Evolutionary conservation across 2,113 vertebrate species (phyloP), one percentile per base, ranked within the genome.

Genomic region (Bubo bubo): DNA sequence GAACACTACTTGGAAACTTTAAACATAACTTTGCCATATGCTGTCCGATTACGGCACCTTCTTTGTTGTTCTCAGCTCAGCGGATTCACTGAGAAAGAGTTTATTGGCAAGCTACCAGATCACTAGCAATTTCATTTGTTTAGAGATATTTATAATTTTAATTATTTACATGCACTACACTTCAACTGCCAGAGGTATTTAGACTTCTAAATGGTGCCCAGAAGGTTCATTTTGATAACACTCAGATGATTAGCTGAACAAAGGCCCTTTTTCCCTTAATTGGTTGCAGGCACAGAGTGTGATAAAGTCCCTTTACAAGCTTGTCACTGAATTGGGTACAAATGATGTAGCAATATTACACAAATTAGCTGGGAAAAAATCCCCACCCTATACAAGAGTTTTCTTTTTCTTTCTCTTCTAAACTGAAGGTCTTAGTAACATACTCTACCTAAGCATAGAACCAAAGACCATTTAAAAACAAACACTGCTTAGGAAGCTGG

Each of bases 221-320:
- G 74, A 96, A 96, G 59, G 49, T 95, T 92, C 56, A 79, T 95
- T 93, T 86, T 96, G 93, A 92, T 96, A 95, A 88, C 56, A 93
- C 81, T 81, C 72, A 56, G n/a, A 56, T 92, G 85, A 85, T 89
- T 93, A 91, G 70, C 85, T 93, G 74, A 94, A 76, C 58, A 95
- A 94, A 96, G 28, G 68, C 41, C 49, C 88, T 88, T 95, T 95
- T 49, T 5, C 14, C 52, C 56, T 96, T 96, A 95, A 91, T 68
- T 95, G 41, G 55, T 91, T 94, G 80, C 76, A 88, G 66, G 64
- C 86, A 72, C 16, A 66, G 70, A 64, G 37, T 79, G 55, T 62
- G 66, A 94, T 89, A 76, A 95, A 89, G 70, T 87, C 66, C 27
- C 37, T 92, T 93, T 93, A 91, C 39, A 73, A 91, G 56, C 73